Percentiles rank a stretch among this genome's conserved stretches.
Evolutionary conservation across 2,888 invertebrate genomes (phyloP).

Genomic region (Agriopis aurantiaria): DNA sequence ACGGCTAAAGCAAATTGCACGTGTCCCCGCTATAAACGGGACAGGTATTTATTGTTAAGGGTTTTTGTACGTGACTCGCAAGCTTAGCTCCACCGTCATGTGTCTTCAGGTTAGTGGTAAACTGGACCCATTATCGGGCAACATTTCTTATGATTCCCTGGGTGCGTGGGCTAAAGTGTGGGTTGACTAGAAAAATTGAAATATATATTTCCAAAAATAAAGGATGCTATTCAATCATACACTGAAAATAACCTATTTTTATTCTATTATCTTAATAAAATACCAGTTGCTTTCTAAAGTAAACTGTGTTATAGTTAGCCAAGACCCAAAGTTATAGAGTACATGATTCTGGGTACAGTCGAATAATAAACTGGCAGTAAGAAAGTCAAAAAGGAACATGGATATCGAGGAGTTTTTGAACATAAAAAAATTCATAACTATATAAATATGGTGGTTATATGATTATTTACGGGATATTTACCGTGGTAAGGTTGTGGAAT

Average conservation of each 20-base stretch:
- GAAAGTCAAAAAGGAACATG: too few relatives aligned
- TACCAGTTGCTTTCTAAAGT: not conserved
- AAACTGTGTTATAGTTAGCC: not conserved
- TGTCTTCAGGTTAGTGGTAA: constrained; percentile 36
- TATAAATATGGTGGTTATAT: too few relatives aligned
- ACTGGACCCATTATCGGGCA: constrained; percentile 23
- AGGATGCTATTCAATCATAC: not conserved
- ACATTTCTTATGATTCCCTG: constrained; percentile 25
- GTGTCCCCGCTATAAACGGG: constrained; percentile 67
- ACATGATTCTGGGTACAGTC: too few relatives aligned
- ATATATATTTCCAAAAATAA: not conserved
- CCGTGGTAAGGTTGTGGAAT: too few relatives aligned
- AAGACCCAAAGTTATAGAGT: not conserved
- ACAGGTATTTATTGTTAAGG: constrained; percentile 73
- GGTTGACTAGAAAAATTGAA: not conserved
- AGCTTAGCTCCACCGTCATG: constrained; percentile 40
- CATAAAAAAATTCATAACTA: too few relatives aligned
- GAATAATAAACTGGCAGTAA: too few relatives aligned
- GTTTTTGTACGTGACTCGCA: constrained; percentile 63
- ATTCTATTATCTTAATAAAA: not conserved
- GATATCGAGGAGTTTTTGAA: too few relatives aligned
- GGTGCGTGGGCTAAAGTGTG: not conserved
- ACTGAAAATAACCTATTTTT: not conserved
- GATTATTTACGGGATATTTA: too few relatives aligned
- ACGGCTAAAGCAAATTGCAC: constrained; percentile 76